phyloP scores from a whole-genome alignment of 2,797 vertebrate genomes.

The Melanotaenia parkinsoni region DNA sequence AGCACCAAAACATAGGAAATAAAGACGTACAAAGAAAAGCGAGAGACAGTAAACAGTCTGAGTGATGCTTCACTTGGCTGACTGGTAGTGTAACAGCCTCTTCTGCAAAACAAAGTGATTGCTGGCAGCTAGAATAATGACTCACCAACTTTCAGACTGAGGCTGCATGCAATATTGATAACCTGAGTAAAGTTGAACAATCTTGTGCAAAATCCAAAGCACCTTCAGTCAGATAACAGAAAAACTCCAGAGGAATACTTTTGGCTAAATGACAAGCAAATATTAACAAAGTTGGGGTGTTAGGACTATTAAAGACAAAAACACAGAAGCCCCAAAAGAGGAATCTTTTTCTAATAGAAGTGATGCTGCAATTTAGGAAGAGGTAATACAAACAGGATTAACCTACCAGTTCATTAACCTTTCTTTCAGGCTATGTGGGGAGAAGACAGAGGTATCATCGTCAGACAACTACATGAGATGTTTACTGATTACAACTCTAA shows the following conservation, averaged over 20 bases:
- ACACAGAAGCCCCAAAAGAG: background rate
- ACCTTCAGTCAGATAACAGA: background rate
- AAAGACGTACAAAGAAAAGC: conserved; percentile 6
- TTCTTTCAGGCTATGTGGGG: background rate
- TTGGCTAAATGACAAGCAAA: background rate
- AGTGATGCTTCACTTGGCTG: conserved; percentile 6
- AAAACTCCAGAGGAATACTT: background rate
- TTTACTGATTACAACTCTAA: background rate
- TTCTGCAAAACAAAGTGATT: conserved; percentile 25
- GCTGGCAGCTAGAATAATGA: conserved; percentile 13
- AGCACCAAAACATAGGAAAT: background rate
- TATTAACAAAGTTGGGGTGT: background rate
- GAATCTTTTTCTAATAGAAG: background rate
- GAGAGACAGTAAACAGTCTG: conserved; percentile 6
- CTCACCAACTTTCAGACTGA: conserved; percentile 19
- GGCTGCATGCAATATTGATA: conserved; percentile 4
- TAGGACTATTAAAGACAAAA: background rate
- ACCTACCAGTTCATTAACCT: background rate
- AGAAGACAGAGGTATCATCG: too few relatives aligned
- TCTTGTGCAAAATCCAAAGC: background rate
- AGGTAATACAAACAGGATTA: background rate
- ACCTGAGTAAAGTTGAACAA: background rate
- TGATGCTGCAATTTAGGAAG: background rate
- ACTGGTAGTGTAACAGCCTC: conserved; percentile 1
- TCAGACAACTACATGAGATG: background rate